These are phyloP conservation scores for Eulemur rubriventer DNA, from an alignment of 2,797 vertebrate genomes.

Conservation along the genomic window DNA sequence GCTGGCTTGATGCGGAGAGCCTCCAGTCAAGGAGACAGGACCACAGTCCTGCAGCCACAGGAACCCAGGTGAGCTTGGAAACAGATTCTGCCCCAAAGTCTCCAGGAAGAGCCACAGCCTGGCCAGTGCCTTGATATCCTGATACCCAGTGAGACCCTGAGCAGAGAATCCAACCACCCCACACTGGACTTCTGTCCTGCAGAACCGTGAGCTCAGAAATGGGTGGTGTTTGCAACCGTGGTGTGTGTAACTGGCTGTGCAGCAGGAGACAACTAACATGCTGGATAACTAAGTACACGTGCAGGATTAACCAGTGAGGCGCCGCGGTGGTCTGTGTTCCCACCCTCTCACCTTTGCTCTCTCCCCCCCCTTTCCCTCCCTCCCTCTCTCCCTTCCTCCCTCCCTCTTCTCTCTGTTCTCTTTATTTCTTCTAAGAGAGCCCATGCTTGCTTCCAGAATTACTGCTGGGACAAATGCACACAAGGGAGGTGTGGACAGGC, in stretches of 20 bases:
- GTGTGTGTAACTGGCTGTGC: fast-evolving
- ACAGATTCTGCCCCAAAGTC: not conserved
- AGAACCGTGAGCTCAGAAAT: not conserved
- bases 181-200: not conserved
- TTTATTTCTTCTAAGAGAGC: not conserved
- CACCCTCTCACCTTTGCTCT: no score
- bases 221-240: fast-evolving
- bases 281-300: fast-evolving
- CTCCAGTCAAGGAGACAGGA: fast-evolving
- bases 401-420: fast-evolving
- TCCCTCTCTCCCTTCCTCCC: not conserved
- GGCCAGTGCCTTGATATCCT: not conserved
- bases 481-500: not conserved
- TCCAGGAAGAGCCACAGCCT: no score
- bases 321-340: fast-evolving
- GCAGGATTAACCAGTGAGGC: fast-evolving
- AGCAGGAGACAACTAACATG: fast-evolving
- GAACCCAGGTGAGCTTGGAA: not conserved
- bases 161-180: not conserved
- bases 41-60: not conserved
- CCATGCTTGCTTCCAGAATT: not conserved
- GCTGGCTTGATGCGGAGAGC: not conserved
- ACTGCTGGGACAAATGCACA: not conserved
- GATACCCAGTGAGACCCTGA: not conserved
- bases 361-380: fast-evolving